phyloP scores from a whole-genome alignment of 1,140 invertebrate genomes.

The Polypedilum pembai region DNA sequence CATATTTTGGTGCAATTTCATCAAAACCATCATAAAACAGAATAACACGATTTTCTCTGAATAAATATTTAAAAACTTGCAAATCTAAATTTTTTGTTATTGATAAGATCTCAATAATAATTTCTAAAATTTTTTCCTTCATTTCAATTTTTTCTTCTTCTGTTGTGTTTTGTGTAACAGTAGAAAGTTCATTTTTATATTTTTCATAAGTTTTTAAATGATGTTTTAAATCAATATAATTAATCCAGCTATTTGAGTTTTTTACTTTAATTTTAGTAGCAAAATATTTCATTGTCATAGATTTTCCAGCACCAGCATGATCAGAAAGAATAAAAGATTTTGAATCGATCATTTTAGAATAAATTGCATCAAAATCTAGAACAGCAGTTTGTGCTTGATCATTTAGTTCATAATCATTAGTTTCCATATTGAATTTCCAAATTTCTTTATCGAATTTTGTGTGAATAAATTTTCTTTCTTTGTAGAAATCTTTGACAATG shows the following conservation, averaged over 20 bases:
- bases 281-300: neutral
- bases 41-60: neutral
- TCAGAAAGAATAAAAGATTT: neutral
- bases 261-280: neutral
- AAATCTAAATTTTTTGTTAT: neutral
- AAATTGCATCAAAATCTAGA: too few relatives aligned
- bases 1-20: neutral
- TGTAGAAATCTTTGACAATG: neutral
- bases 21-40: neutral
- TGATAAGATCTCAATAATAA: neutral
- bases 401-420: neutral
- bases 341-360: too few relatives aligned
- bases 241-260: neutral
- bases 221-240: neutral
- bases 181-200: neutral
- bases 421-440: neutral
- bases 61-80: neutral
- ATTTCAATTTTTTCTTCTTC: too few relatives aligned
- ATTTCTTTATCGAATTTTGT: neutral
- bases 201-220: neutral
- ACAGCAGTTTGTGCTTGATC: neutral
- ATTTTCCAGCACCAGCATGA: neutral
- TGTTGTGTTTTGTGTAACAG: too few relatives aligned
- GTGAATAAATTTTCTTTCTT: neutral
- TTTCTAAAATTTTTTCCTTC: neutral